Evolutionary conservation across 2,888 invertebrate species (phyloP), one percentile per base, ranked within the genome.

Genomic region (Aspidapion aeneum): DNA sequence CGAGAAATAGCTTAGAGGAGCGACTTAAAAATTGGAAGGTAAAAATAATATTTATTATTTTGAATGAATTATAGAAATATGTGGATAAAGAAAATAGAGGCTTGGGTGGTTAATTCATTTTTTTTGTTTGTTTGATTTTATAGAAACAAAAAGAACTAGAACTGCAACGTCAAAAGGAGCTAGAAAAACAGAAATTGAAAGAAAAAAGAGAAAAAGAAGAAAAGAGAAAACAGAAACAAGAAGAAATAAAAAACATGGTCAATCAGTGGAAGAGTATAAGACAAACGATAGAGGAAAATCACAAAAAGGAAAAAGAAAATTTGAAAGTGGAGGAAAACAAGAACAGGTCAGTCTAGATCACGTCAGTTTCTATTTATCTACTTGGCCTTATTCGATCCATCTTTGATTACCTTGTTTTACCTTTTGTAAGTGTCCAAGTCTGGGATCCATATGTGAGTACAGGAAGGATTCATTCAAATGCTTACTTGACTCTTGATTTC

Each of bases 101-200:
- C 21, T 51, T 54, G 55, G 21, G 7, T n/a, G 21, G 1, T 49
- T 21, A 17, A 50, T 16, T 35, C 3, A 59, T n/a, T 58, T 63
- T 60, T 52, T 62, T 63, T 20, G 3, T 60, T 35, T 35, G n/a
- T n/a, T 35, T 35, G 5, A 12, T 35, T 35, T 65, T 62, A 12
- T 60, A 72, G 69, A 58, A 62, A 9, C 67, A 73, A 70, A 73
- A 21, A 74, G 79, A 61, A 69, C 71, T 63, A 72, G 79, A 69
- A 79, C 77, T 80, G 72, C 74, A 64, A 69, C 71, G 64, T 71
- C 70, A 68, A 74, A 70, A 64, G 68, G 64, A 69, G 57, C 52
- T 61, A 1, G 65, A 72, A 63, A 56, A 63, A 58, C 55, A 66
- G 57, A 65, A 64, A 62, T n/a, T 67, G 21, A 56, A 68, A 19